Evolutionary conservation across 2,113 vertebrate genomes (phyloP).

Genomic region (Solenodon paradoxus): DNA sequence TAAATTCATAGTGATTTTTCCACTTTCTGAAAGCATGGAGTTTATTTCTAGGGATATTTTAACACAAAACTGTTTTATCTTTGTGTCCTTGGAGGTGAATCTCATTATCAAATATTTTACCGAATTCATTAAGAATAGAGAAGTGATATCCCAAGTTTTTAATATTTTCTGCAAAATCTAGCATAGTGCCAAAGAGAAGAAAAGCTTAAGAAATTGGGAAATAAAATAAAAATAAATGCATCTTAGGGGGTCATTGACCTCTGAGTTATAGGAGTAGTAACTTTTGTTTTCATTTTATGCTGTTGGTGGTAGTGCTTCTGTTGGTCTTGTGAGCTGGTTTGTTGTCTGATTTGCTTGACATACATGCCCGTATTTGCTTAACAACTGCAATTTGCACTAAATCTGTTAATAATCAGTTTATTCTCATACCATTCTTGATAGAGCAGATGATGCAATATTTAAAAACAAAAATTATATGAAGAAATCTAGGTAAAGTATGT

Average conservation of each 20-base stretch:
- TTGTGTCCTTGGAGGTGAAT: not conserved
- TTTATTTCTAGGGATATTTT: not conserved
- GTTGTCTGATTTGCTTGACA: not conserved
- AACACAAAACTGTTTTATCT: not conserved
- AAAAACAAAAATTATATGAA: not conserved
- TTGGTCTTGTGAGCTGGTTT: not conserved
- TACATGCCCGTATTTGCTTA: not conserved
- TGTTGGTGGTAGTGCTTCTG: not conserved
- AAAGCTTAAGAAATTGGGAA: not conserved
- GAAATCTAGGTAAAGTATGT: not conserved
- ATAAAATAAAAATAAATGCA: not conserved
- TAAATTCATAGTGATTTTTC: not conserved
- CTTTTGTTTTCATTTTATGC: not conserved
- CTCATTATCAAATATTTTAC: not conserved
- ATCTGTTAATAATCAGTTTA: not conserved
- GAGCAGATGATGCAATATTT: not conserved
- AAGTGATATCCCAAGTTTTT: not conserved
- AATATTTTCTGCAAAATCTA: not conserved
- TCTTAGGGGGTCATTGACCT: not conserved
- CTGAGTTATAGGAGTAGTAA: not conserved
- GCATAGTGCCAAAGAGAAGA: not conserved
- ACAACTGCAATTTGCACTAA: not conserved
- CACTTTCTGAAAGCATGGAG: not conserved
- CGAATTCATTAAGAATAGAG: not conserved
- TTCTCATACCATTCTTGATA: not conserved